These are phyloP conservation scores for Oplegnathus fasciatus DNA, from an alignment of 2,113 vertebrate genomes.

Conservation along the genomic window DNA sequence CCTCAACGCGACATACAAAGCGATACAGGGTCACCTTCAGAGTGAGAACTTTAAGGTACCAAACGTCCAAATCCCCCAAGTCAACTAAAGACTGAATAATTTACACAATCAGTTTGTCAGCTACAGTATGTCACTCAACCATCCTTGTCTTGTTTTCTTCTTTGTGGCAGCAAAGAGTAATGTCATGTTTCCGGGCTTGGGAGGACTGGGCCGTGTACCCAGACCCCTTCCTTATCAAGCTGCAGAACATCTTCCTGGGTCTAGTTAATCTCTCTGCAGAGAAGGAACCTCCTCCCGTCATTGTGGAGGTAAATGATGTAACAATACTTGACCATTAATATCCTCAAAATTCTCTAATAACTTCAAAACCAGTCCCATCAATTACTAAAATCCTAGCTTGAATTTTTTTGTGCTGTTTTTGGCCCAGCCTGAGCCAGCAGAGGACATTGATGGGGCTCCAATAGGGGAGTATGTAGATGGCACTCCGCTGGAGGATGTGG, in stretches of 20 bases:
- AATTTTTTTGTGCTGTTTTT: neutral
- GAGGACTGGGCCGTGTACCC: constrained; percentile 99
- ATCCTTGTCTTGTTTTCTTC: neutral
- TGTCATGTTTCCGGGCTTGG: constrained; percentile 99
- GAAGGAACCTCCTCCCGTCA: constrained; percentile 81
- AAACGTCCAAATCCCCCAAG: neutral
- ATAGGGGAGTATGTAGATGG: constrained; percentile 95
- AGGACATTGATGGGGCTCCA: constrained; percentile 96
- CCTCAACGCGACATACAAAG: constrained; percentile 97
- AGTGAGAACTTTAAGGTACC: constrained; percentile 98
- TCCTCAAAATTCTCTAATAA: neutral
- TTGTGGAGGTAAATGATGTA: constrained; percentile 71
- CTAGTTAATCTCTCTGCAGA: constrained; percentile 95
- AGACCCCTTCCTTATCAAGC: constrained; percentile 98
- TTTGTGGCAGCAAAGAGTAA: constrained; percentile 92
- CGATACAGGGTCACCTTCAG: constrained; percentile 98
- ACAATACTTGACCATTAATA: neutral
- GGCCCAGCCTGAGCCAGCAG: constrained; percentile 71
- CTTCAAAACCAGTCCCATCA: neutral
- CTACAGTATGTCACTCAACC: neutral
- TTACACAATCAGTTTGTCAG: neutral
- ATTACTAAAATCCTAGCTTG: neutral
- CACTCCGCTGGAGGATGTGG: constrained; percentile 93
- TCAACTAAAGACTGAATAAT: neutral
- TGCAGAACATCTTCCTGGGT: constrained; percentile 98